phyloP scores from a whole-genome alignment of 2,113 vertebrate genomes.

The Brachionichthys hirsutus region DNA sequence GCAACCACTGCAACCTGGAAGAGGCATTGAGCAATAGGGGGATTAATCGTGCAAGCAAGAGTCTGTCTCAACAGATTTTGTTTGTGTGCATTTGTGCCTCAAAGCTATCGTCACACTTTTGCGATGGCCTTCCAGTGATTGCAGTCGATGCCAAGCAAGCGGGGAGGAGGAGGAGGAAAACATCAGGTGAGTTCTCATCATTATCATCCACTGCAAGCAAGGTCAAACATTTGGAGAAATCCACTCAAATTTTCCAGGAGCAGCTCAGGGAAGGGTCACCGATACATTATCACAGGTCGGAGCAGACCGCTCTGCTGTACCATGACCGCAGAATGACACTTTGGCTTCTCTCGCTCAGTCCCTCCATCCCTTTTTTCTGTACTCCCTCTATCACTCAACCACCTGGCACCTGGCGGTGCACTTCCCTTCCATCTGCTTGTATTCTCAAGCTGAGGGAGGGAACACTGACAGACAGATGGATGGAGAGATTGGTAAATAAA shows the following conservation, averaged over 20 bases:
- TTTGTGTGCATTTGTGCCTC: slow-evolving; percentile 13
- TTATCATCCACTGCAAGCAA: slow-evolving; percentile 2
- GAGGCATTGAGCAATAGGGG: slow-evolving; percentile 3
- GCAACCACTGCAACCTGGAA: slow-evolving; percentile 1
- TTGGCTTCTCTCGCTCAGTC: slow-evolving; percentile 14
- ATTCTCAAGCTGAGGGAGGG: slow-evolving; percentile 57
- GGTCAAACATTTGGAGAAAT: slow-evolving; percentile 53
- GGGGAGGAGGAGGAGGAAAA: slow-evolving; percentile 14
- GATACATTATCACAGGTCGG: slow-evolving; percentile 65
- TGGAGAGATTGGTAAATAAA: slow-evolving; percentile 59
- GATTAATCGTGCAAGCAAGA: slow-evolving; percentile 1
- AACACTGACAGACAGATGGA: slow-evolving; percentile 50
- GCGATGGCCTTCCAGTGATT: slow-evolving; percentile 40
- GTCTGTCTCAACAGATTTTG: neutral
- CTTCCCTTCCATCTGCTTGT: slow-evolving; percentile 68
- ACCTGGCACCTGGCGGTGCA: slow-evolving; percentile 47
- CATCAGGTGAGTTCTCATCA: slow-evolving; percentile 32
- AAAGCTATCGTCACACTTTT: neutral
- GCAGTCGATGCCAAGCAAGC: slow-evolving; percentile 31
- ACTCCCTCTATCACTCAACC: slow-evolving; percentile 35
- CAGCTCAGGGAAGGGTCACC: slow-evolving; percentile 42
- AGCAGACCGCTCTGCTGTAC: slow-evolving; percentile 36
- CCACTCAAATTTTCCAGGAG: slow-evolving; percentile 20
- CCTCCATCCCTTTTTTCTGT: neutral
- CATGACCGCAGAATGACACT: slow-evolving; percentile 41